Evolutionary conservation across 2,113 vertebrate species (phyloP).

Genomic region (Cebus imitator): DNA sequence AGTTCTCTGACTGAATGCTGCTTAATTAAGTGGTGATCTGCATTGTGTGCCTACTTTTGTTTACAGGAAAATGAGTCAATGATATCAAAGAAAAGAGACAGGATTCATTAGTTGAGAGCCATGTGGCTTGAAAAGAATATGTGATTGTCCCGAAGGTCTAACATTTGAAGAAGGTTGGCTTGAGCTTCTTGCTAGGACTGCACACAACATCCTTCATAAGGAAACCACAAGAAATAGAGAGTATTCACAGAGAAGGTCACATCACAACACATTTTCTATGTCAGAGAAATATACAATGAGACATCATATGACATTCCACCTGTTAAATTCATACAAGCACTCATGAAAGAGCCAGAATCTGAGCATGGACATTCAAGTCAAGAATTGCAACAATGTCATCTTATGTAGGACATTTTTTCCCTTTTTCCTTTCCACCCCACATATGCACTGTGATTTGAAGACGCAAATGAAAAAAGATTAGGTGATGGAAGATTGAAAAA

Average conservation of each 20-base stretch:
- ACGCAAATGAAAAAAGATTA: background rate
- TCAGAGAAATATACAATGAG: too few species aligned
- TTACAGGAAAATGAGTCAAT: background rate
- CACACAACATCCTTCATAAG: background rate
- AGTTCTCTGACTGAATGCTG: background rate
- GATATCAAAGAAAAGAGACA: background rate
- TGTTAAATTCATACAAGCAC: background rate
- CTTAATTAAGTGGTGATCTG: background rate
- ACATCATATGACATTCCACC: accelerated
- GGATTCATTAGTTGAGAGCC: background rate
- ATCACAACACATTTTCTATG: background rate
- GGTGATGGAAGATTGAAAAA: background rate
- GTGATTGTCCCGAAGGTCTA: background rate
- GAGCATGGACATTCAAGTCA: too few species aligned
- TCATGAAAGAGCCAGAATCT: background rate
- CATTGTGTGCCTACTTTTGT: background rate
- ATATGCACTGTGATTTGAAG: background rate
- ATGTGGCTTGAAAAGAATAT: background rate
- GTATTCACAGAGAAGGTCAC: background rate
- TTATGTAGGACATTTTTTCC: accelerated
- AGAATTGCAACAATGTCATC: accelerated
- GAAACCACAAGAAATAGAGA: background rate
- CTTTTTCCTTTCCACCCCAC: background rate
- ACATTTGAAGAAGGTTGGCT: background rate
- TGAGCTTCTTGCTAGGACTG: background rate